Percentiles rank a stretch among this genome's conserved stretches.
Evolutionary conservation across 2,888 invertebrate genomes (phyloP).

Genomic region (Carpatolechia fugitivella): DNA sequence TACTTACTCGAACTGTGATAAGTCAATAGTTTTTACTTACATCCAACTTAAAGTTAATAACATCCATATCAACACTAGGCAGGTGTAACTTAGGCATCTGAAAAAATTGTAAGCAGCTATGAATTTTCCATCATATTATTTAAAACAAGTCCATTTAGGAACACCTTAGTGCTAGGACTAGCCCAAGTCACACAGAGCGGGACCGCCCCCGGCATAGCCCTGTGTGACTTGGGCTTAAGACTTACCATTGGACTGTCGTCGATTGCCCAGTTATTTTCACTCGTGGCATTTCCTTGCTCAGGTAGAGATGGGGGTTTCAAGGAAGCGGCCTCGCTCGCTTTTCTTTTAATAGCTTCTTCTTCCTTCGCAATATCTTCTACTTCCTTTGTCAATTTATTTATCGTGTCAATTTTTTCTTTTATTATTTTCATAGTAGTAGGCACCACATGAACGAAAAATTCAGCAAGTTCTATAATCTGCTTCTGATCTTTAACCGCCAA

Average conservation of each 20-base stretch:
- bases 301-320: background rate
- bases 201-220: too few species aligned
- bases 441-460: constrained; percentile 44
- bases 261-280: constrained; percentile 2
- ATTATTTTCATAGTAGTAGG: constrained; percentile 40
- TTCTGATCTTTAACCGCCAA: constrained; percentile 38
- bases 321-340: background rate
- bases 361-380: constrained; percentile 25
- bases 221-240: background rate
- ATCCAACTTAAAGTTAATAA: constrained; percentile 48
- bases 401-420: constrained; percentile 33
- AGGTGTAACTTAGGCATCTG: constrained; percentile 59
- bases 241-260: constrained; percentile 25
- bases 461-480: constrained; percentile 48
- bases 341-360: background rate
- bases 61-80: constrained; percentile 45
- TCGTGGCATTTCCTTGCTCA: background rate
- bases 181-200: too few species aligned
- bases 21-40: constrained; percentile 36
- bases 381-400: constrained; percentile 34
- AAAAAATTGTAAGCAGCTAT: constrained; percentile 18
- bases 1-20: too few species aligned
- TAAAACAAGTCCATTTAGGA: too few species aligned
- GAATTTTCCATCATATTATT: too few species aligned
- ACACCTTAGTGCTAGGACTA: too few species aligned